phyloP scores from a whole-genome alignment of 2,113 vertebrate species.

The Lepus timidus region DNA sequence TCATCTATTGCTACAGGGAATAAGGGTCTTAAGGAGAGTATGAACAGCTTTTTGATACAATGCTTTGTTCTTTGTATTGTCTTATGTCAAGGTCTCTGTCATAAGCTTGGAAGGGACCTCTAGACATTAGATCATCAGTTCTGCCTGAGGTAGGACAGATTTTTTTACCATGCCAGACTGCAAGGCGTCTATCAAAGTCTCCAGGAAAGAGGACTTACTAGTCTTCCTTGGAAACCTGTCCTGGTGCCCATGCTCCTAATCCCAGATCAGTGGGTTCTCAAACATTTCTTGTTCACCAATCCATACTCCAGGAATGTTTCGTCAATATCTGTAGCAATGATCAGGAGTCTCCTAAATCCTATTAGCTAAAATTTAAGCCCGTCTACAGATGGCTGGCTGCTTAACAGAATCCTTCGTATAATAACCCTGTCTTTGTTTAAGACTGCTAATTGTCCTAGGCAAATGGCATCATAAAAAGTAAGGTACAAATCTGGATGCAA shows the following conservation, averaged over 20 bases:
- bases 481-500: background rate
- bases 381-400: constrained; percentile 43
- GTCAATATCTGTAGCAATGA: constrained; percentile 63
- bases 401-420: constrained; percentile 60
- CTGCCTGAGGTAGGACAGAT: background rate
- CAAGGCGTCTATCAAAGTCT: constrained; percentile 44
- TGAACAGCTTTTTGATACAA: background rate
- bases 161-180: constrained; percentile 7
- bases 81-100: background rate
- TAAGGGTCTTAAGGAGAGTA: background rate
- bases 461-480: constrained; percentile 2
- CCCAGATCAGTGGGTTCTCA: background rate
- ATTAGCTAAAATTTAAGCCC: constrained; percentile 66
- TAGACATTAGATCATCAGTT: constrained; percentile 43
- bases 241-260: background rate
- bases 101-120: constrained; percentile 1
- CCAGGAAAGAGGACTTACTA: constrained; percentile 37
- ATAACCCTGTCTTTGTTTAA: constrained; percentile 48
- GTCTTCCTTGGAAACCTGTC: constrained; percentile 46
- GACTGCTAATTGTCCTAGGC: constrained; percentile 62
- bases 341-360: constrained; percentile 63
- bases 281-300: background rate
- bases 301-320: constrained; percentile 61
- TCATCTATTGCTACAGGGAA: background rate
- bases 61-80: background rate